A percentile compares a stretch with the other conserved stretches of the same genome.
Evolutionary conservation across 2,797 vertebrate species (phyloP).

Genomic region (Toxotes lorentzi): DNA sequence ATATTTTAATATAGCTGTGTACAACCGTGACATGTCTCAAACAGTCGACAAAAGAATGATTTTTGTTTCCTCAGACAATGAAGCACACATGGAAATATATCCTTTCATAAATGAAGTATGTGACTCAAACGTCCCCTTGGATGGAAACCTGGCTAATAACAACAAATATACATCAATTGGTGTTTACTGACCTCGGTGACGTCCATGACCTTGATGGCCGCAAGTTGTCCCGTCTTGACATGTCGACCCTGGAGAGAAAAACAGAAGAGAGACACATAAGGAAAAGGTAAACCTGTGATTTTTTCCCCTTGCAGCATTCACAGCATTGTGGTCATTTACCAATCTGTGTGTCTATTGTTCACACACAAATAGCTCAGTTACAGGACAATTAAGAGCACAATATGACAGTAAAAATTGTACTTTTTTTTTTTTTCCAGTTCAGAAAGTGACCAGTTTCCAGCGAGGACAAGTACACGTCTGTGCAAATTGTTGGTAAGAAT

Average conservation of each 20-base stretch:
- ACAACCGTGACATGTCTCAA: background rate
- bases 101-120: background rate
- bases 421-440: background rate
- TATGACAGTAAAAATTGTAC: background rate
- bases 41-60: no score
- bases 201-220: conserved; percentile 99
- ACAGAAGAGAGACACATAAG: conserved; percentile 39
- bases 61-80: no score
- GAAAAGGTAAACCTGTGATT: background rate
- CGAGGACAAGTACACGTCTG: background rate
- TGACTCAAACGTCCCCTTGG: background rate
- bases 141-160: background rate
- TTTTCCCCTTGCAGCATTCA: background rate
- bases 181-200: conserved; percentile 94
- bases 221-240: conserved; percentile 98
- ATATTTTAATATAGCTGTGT: background rate
- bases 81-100: background rate
- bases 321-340: background rate
- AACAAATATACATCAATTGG: background rate
- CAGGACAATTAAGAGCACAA: background rate
- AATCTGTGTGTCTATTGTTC: background rate
- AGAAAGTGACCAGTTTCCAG: conserved; percentile 10
- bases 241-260: conserved; percentile 91
- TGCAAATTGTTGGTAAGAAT: conserved; percentile 3
- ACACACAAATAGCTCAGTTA: background rate